Evolutionary conservation across 2,797 vertebrate species (phyloP).

Genomic region (Knipowitschia caucasica): DNA sequence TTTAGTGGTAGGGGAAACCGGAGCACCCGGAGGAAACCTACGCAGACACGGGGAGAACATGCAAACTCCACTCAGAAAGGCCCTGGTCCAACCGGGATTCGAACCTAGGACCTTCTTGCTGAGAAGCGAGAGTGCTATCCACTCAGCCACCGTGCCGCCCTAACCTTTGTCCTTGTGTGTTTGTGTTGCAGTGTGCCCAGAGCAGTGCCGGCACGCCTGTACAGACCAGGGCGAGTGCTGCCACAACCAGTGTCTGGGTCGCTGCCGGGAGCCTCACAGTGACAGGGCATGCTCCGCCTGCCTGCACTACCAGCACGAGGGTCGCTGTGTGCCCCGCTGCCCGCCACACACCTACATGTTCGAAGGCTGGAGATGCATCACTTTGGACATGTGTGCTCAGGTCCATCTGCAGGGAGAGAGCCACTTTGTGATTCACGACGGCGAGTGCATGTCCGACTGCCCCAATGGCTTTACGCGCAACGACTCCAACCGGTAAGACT

Average conservation of each 20-base stretch:
- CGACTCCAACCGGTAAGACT: conserved; percentile 84
- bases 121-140: no score
- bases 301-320: conserved; percentile 88
- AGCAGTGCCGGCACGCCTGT: conserved; percentile 85
- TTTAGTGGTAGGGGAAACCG: no score
- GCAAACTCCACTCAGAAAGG: no score
- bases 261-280: conserved; percentile 83
- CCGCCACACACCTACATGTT: conserved; percentile 90
- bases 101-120: no score
- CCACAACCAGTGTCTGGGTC: conserved; percentile 91
- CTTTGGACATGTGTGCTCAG: conserved; percentile 84
- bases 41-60: no score
- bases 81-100: no score
- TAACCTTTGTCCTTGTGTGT: conserved; percentile 28
- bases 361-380: conserved; percentile 97
- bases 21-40: no score
- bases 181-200: conserved; percentile 84
- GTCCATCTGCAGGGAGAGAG: conserved; percentile 78
- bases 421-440: conserved; percentile 90
- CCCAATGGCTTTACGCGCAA: conserved; percentile 92
- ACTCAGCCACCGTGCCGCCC: conserved; percentile 19
- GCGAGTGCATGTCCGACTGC: conserved; percentile 92
- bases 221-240: conserved; percentile 87
- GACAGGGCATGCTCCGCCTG: conserved; percentile 89
- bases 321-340: conserved; percentile 85